A percentile compares a stretch with the other conserved stretches of the same genome.
phyloP scores from a whole-genome alignment of 2,797 vertebrate species.

The Diplodus puntazzo region DNA sequence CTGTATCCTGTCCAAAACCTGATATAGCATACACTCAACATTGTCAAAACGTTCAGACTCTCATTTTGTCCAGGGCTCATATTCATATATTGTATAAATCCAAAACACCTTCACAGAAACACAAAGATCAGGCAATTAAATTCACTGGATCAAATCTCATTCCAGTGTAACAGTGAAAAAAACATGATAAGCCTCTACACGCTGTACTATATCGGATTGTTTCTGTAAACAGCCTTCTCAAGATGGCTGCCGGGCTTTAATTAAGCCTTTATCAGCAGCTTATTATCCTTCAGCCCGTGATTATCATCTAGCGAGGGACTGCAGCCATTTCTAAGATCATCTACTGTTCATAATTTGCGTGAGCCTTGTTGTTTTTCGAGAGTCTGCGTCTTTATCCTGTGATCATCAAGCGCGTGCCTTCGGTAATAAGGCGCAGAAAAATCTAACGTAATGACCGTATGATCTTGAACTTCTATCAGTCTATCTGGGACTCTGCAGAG shows the following conservation, averaged over 20 bases:
- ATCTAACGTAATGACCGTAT: conserved; percentile 9
- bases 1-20: no score
- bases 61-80: not conserved
- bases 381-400: conserved; percentile 1
- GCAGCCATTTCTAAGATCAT: conserved; percentile 32
- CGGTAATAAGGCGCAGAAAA: conserved; percentile 10
- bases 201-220: conserved; percentile 11
- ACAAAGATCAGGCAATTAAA: conserved; percentile 14
- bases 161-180: not conserved
- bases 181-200: conserved; percentile 28
- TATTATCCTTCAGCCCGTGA: conserved; percentile 45
- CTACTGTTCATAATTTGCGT: conserved; percentile 37
- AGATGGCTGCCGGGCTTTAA: conserved; percentile 57
- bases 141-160: conserved; percentile 23
- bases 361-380: conserved; percentile 37
- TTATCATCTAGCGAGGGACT: conserved; percentile 36
- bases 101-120: not conserved
- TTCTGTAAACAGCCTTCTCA: conserved; percentile 49
- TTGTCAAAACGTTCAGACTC: not conserved
- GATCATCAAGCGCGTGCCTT: not conserved
- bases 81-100: not conserved
- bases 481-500: conserved; percentile 23
- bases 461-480: conserved; percentile 23
- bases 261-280: conserved; percentile 60
- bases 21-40: not conserved